Base-by-base conservation (phyloP, 2,797 vertebrate species). In the Myotis daubentonii region DNA sequence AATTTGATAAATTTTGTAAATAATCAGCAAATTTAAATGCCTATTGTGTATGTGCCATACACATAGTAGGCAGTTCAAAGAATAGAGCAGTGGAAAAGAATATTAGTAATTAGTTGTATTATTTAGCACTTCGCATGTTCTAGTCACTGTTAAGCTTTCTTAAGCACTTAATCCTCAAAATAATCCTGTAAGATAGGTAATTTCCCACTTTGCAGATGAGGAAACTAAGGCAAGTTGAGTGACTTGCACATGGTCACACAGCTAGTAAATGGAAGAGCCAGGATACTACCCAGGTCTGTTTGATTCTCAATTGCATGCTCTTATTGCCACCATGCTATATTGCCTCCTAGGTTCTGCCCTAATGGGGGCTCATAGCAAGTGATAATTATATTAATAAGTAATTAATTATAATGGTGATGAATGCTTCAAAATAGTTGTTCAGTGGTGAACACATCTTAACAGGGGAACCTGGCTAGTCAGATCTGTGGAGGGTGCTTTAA, bases 131-230 rank as follows among this genome's bases (percentile, higher is more conserved):
- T 94, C 5, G 51, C 57, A 25, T 30, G 36, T 95, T 93, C 41
- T 75, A 68, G 38, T 16, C 47, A 91, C 25, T 62, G 22, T 78
- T 93, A 72, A 80, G 60, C 60, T 80, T 82, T 92, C 20, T 41
- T 49, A 72, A 51, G 28, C 16, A 71, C 85, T 84, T 76, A 83
- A 53, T 75, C n/a, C 16, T 93, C n/a, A 92, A 17, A 57, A 3
- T 91, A 70, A 62, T 83, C 25, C 28, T 55, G 8, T 90, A 80
- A 92, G 15, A 53, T 76, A 36, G 65, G 23, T 71, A 72, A 65
- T 92, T 93, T 76, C 68, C 87, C n/a, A 30, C 91, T 94, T 81
- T 94, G 19, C 66, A 92, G 33, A 33, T 66, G 36, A 76, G 23
- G 36, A 87, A 85, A 72, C 44, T 28, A 80, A 87, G 25, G 28